Conservation (phyloP, 2,888 invertebrate species). For the Ormyrus thymus region DNA sequence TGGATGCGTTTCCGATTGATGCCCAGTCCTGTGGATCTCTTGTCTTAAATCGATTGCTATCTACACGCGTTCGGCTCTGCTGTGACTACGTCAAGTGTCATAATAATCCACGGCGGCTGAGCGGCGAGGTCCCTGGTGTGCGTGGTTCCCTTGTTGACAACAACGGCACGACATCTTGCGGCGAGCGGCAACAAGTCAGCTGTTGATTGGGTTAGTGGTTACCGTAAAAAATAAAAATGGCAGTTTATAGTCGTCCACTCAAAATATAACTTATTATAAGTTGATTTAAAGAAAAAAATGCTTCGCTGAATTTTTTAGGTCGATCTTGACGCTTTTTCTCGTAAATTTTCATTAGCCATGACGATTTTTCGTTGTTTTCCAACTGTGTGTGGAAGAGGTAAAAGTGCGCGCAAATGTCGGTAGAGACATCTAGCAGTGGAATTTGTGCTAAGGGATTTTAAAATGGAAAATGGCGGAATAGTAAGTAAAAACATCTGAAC, state of each 20-base stretch:
- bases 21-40: neutral
- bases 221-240: no score
- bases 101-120: slow-evolving; percentile 32
- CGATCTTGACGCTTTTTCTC: no score
- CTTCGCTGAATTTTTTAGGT: no score
- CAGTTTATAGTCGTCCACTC: no score
- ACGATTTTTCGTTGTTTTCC: slow-evolving; percentile 1
- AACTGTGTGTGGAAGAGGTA: slow-evolving; percentile 17
- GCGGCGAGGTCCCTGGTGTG: neutral
- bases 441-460: neutral
- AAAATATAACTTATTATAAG: no score
- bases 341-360: neutral
- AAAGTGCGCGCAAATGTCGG: slow-evolving; percentile 8
- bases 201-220: no score
- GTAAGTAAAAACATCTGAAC: no score
- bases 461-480: no score
- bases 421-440: slow-evolving; percentile 40
- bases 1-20: neutral
- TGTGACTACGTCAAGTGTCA: slow-evolving; percentile 51
- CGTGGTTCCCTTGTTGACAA: slow-evolving; percentile 42
- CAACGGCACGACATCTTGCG: slow-evolving; percentile 27
- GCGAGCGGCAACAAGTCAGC: slow-evolving; percentile 6
- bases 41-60: neutral
- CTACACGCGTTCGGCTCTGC: neutral
- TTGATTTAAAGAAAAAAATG: no score